Evolutionary conservation across 2,888 invertebrate genomes (phyloP), one percentile per base, ranked within the genome.

Genomic region (Trissolcus brochymenae): DNA sequence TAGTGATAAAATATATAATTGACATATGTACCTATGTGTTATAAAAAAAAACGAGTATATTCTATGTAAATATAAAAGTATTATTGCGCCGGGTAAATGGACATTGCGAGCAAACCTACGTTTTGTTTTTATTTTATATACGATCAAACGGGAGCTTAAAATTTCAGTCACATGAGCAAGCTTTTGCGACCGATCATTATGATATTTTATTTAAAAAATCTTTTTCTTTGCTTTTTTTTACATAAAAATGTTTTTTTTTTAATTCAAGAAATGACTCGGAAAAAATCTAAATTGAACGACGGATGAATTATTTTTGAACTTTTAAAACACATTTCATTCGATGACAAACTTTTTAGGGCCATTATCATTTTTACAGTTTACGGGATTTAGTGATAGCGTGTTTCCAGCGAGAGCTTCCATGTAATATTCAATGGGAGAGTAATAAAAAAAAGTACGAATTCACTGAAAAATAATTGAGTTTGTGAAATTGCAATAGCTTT

Each of bases 21-120:
- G 70, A 76, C 67, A 53, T 66, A 72, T 66, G 76, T 76, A 76
- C 66, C 79, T 76, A 72, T 70, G 9, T 35, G 60, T 72, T 73
- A 73, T 70, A 55, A 65, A 70, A 35, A 35, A 65, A 54, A 29
- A 35, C 46, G 67, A 43, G 54, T 56, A 79, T 68, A 49, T 73
- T 68, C 62, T 78, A 78, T 78, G 78, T 78, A 78, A 73, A 78
- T 78, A 74, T 49, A 21, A 66, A 35, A 76, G 59, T 73, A 79
- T 68, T 65, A 70, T 60, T 41, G 59, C 56, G 66, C 49, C 40
- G 41, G 41, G 46, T 74, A 53, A 77, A 56, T 14, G 51, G 54
- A 59, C n/a, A 61, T 61, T 50, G 50, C 19, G 14, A 55, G 6
- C 35, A 35, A 35, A 9, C 35, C 35, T 11, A 35, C 35, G 35